These are phyloP conservation scores for Phyllotreta striolata DNA, from an alignment of 2,888 invertebrate species.

Conservation along the genomic window DNA sequence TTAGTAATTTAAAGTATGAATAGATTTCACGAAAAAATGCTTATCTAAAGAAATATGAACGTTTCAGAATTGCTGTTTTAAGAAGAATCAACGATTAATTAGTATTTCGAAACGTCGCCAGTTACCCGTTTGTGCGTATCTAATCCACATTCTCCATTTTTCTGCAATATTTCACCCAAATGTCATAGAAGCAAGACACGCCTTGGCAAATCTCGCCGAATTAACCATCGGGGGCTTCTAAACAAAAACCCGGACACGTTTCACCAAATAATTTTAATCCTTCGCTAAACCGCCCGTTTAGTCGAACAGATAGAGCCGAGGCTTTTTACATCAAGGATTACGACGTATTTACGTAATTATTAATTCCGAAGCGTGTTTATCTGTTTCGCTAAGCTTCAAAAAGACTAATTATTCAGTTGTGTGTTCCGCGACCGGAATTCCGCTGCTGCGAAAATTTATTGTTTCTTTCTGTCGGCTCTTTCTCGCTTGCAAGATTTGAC, in stretches of 20 bases:
- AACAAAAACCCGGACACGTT: conserved; percentile 13
- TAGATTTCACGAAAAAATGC: no score
- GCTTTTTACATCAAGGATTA: conserved; percentile 23
- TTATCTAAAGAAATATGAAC: no score
- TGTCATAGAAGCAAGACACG: no score
- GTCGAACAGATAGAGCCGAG: conserved; percentile 5
- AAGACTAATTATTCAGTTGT: conserved; percentile 29
- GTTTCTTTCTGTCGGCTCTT: conserved; percentile 20
- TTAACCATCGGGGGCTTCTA: conserved; percentile 2
- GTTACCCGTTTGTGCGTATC: no score
- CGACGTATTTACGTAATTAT: conserved; percentile 24
- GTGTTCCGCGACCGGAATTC: conserved; percentile 23
- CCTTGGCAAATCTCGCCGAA: conserved; percentile 1
- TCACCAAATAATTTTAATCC: conserved; percentile 19
- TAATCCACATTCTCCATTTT: no score
- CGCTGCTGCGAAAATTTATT: conserved; percentile 24
- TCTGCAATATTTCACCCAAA: no score
- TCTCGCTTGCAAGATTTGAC: background rate
- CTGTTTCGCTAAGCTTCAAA: conserved; percentile 25
- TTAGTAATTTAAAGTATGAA: no score
- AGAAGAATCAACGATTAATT: no score
- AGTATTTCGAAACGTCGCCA: no score
- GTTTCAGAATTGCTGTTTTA: no score
- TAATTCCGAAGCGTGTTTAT: conserved; percentile 29
- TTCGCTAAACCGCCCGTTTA: conserved; percentile 5